A percentile compares a stretch with the other conserved stretches of the same genome.
Evolutionary conservation across 2,113 vertebrate genomes (phyloP).

Genomic region (Brevimyrus niger): DNA sequence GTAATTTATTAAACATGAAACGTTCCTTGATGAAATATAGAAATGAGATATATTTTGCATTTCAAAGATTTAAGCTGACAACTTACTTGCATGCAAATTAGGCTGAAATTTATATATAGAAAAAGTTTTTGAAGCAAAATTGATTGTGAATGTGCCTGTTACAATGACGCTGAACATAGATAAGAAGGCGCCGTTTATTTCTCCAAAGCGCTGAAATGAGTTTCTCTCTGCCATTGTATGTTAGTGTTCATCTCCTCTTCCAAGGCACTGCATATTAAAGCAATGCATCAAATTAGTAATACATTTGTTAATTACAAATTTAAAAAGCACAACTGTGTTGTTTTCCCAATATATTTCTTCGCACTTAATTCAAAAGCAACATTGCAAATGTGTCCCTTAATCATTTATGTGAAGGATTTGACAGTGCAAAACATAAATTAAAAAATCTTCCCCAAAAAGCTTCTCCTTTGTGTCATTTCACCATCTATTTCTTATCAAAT

Average conservation of each 20-base stretch:
- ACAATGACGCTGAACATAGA: slow-evolving; percentile 62
- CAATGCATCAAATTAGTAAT: slow-evolving; percentile 80
- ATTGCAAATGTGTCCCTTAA: slow-evolving; percentile 78
- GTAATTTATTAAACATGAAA: slow-evolving; percentile 99
- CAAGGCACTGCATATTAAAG: slow-evolving; percentile 80
- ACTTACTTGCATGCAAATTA: slow-evolving; percentile 91
- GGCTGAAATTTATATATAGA: slow-evolving; percentile 73
- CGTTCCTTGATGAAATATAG: slow-evolving; percentile 98
- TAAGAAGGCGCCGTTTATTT: slow-evolving; percentile 85
- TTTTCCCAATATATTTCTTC: slow-evolving; percentile 73
- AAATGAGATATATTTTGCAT: slow-evolving; percentile 94
- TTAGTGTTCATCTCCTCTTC: slow-evolving; percentile 69
- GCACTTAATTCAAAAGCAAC: slow-evolving; percentile 60
- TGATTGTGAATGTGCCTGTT: slow-evolving; percentile 83
- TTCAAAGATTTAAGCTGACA: slow-evolving; percentile 94
- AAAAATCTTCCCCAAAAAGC: slow-evolving; percentile 75
- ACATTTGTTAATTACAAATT: slow-evolving; percentile 88
- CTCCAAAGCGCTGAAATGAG: slow-evolving; percentile 83
- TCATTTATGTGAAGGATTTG: slow-evolving; percentile 81
- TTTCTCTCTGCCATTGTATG: slow-evolving; percentile 82
- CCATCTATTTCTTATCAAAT: background rate
- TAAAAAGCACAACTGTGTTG: slow-evolving; percentile 78
- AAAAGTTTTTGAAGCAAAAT: slow-evolving; percentile 76
- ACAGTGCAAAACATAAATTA: slow-evolving; percentile 65
- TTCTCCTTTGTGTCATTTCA: slow-evolving; percentile 65